phyloP scores from a whole-genome alignment of 2,797 vertebrate genomes.

The Chelmon rostratus region DNA sequence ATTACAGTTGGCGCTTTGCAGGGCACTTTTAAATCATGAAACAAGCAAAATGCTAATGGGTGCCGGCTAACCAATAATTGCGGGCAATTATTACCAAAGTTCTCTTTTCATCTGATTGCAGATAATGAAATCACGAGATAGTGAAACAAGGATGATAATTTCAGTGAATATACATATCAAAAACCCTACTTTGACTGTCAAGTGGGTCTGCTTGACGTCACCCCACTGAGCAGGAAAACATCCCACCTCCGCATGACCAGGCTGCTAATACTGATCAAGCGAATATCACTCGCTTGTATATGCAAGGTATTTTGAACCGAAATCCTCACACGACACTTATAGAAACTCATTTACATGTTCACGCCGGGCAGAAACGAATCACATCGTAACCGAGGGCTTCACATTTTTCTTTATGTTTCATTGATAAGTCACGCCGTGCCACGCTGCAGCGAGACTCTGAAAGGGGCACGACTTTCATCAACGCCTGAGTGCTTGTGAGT shows the following conservation, averaged over 20 bases:
- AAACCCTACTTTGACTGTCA: slow-evolving; percentile 66
- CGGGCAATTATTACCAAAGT: slow-evolving; percentile 82
- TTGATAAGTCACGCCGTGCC: slow-evolving; percentile 34
- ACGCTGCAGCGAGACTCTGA: slow-evolving; percentile 25
- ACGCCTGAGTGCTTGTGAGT: slow-evolving; percentile 50
- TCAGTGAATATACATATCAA: slow-evolving; percentile 80
- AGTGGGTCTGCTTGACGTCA: slow-evolving; percentile 73
- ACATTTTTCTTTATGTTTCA: slow-evolving; percentile 52
- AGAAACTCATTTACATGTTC: slow-evolving; percentile 32
- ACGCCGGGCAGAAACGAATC: slow-evolving; percentile 1
- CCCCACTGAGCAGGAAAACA: slow-evolving; percentile 29
- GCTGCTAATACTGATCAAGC: not conserved
- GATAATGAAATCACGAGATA: slow-evolving; percentile 77
- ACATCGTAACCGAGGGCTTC: slow-evolving; percentile 21
- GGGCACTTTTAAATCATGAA: slow-evolving; percentile 70
- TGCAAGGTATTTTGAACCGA: not conserved
- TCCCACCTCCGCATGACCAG: slow-evolving; percentile 16
- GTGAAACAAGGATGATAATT: slow-evolving; percentile 75
- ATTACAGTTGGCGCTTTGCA: slow-evolving; percentile 52
- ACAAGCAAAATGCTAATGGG: slow-evolving; percentile 85
- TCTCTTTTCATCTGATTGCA: slow-evolving; percentile 82
- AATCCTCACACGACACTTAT: slow-evolving; percentile 12
- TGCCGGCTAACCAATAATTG: slow-evolving; percentile 77
- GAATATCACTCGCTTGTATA: not conserved
- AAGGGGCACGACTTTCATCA: slow-evolving; percentile 63